Evolutionary conservation across 2,113 vertebrate species (phyloP).

Genomic region (Saguinus imperator): DNA sequence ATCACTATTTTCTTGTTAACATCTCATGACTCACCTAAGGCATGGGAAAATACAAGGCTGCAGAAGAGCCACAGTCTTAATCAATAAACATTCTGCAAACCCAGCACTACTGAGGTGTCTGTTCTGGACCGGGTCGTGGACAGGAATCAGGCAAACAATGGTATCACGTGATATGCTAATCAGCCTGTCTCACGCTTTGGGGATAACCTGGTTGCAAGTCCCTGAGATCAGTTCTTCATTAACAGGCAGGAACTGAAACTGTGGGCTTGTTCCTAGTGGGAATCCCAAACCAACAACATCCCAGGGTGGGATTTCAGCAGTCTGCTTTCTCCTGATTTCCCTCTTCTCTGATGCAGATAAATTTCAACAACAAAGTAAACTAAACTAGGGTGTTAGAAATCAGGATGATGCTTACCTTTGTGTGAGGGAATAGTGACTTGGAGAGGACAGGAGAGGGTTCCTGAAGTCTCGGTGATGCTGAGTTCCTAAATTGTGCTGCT

Average conservation of each 20-base stretch:
- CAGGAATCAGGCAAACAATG: background rate
- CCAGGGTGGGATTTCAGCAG: background rate
- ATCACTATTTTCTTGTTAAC: background rate
- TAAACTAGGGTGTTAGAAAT: background rate
- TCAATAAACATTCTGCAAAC: background rate
- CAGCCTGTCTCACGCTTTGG: background rate
- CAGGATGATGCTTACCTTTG: background rate
- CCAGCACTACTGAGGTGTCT: accelerated
- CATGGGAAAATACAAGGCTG: background rate
- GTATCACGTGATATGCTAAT: background rate
- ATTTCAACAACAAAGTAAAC: background rate
- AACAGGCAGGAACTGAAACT: background rate
- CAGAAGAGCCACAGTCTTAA: background rate
- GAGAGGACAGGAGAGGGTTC: background rate
- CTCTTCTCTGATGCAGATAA: background rate
- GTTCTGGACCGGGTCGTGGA: background rate
- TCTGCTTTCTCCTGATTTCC: background rate
- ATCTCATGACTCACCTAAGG: slow-evolving; percentile 12
- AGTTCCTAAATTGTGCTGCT: background rate
- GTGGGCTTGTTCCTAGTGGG: background rate
- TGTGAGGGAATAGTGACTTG: background rate
- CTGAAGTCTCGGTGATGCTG: background rate
- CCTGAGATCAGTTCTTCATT: background rate
- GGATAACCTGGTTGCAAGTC: background rate
- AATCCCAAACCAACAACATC: background rate